phyloP scores from a whole-genome alignment of 2,797 vertebrate genomes.

The Leptatherina wallacei region DNA sequence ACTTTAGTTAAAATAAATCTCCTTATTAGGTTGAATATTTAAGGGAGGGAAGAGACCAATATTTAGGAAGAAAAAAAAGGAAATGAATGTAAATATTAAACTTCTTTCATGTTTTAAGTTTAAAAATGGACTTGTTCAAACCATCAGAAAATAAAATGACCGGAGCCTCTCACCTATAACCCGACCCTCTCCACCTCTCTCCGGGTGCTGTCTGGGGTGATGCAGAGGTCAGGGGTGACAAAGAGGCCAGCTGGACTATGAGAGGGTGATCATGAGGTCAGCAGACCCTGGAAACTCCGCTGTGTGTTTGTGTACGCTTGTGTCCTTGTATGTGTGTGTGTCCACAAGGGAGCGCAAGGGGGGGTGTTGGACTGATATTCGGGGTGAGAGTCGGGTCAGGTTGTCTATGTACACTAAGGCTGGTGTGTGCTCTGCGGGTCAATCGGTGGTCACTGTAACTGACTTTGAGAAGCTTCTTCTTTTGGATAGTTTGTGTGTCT shows the following conservation, averaged over 20 bases:
- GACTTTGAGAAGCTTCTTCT: constrained; percentile 39
- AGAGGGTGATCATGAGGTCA: constrained; percentile 79
- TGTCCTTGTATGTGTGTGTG: constrained; percentile 23
- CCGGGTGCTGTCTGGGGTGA: constrained; percentile 72
- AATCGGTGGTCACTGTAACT: constrained; percentile 58
- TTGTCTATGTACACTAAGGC: constrained; percentile 58
- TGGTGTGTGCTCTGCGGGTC: constrained; percentile 48
- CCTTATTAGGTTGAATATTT: too few species aligned
- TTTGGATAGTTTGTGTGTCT: constrained; percentile 10
- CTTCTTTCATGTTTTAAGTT: neutral
- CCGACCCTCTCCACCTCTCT: constrained; percentile 44
- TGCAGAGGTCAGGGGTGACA: constrained; percentile 86
- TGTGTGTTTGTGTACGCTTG: constrained; percentile 34
- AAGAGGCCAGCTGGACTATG: constrained; percentile 82
- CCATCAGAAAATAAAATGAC: constrained; percentile 49
- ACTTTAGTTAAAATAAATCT: neutral
- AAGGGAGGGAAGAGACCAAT: too few species aligned
- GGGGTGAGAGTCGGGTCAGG: constrained; percentile 76
- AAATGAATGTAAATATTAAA: too few species aligned
- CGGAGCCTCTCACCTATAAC: constrained; percentile 50
- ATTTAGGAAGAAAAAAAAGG: neutral
- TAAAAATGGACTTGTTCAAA: constrained; percentile 30
- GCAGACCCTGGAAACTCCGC: constrained; percentile 61
- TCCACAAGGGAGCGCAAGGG: constrained; percentile 7
- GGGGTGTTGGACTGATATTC: constrained; percentile 48